Conservation (phyloP, 2,113 vertebrate species). For the Silurus meridionalis region DNA sequence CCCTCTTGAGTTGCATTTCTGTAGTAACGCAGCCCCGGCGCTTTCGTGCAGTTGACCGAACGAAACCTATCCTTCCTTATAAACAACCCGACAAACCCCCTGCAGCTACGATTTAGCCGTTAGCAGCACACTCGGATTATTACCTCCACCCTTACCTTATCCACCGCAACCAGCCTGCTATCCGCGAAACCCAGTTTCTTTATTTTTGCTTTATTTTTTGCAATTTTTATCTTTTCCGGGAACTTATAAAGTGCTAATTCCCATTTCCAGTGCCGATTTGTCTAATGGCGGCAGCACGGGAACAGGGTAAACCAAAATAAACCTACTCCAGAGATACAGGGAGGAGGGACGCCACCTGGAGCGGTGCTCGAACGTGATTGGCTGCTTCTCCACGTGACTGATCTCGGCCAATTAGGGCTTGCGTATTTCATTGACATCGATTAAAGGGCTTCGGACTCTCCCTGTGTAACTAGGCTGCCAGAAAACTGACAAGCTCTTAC, state of each 20-base stretch:
- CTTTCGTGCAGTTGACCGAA: conserved; percentile 33
- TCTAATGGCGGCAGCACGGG: conserved; percentile 72
- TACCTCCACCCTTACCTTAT: conserved; percentile 60
- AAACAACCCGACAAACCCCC: conserved; percentile 52
- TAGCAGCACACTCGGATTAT: conserved; percentile 63
- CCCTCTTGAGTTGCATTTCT: conserved; percentile 41
- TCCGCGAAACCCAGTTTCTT: conserved; percentile 46
- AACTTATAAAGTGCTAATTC: conserved; percentile 64
- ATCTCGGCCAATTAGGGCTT: conserved; percentile 63
- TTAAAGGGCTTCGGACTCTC: conserved; percentile 65
- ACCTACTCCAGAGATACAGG: conserved; percentile 56
- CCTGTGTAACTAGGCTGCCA: conserved; percentile 45
- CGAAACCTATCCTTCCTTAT: conserved; percentile 63
- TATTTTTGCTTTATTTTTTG: conserved; percentile 18
- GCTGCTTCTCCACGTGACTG: conserved; percentile 56
- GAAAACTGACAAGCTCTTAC: conserved; percentile 4
- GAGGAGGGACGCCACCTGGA: conserved; percentile 75
- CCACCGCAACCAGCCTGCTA: conserved; percentile 46
- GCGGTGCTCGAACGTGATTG: conserved; percentile 67
- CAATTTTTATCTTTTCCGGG: neutral
- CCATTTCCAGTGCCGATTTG: conserved; percentile 59
- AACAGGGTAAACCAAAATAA: conserved; percentile 64
- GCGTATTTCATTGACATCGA: conserved; percentile 63
- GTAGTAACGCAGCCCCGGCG: conserved; percentile 21
- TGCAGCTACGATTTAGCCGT: conserved; percentile 16